A percentile compares a stretch with the other conserved stretches of the same genome.
Evolutionary conservation across 2,888 invertebrate genomes (phyloP).

Genomic region (Pseudanteris insignis): DNA sequence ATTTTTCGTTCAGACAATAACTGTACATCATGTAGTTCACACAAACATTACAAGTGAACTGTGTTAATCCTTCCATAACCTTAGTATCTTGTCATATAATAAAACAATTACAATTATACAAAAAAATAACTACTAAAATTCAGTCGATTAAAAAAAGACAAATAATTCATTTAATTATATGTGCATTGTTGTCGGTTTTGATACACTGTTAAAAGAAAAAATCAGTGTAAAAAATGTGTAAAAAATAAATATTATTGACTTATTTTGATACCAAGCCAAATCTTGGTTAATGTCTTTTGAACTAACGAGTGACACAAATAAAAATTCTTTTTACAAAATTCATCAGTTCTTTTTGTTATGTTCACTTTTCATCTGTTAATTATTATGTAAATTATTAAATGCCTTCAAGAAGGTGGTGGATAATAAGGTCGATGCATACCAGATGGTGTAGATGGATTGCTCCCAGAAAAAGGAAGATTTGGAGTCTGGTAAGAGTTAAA

Average conservation of each 20-base stretch:
- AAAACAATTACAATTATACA: too few species aligned
- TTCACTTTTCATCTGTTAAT: not conserved
- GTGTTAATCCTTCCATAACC: not conserved
- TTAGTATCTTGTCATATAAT: too few species aligned
- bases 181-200: too few species aligned
- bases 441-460: constrained; percentile 51
- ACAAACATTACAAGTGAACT: constrained; percentile 5
- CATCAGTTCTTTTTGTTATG: not conserved
- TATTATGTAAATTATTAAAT: not conserved
- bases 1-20: constrained; percentile 28
- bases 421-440: constrained; percentile 57
- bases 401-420: constrained; percentile 55
- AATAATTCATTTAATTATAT: too few species aligned
- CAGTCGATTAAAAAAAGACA: too few species aligned
- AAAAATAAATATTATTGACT: not conserved
- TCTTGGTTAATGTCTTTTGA: too few species aligned
- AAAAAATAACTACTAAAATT: too few species aligned
- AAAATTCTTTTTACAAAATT: not conserved
- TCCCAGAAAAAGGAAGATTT: constrained; percentile 57
- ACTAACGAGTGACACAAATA: not conserved
- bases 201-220: too few species aligned
- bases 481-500: constrained; percentile 59
- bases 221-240: too few species aligned
- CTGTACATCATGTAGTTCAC: constrained; percentile 25
- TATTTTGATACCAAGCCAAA: too few species aligned